phyloP scores from a whole-genome alignment of 1,140 invertebrate genomes.

The Leptopilina clavipes region DNA sequence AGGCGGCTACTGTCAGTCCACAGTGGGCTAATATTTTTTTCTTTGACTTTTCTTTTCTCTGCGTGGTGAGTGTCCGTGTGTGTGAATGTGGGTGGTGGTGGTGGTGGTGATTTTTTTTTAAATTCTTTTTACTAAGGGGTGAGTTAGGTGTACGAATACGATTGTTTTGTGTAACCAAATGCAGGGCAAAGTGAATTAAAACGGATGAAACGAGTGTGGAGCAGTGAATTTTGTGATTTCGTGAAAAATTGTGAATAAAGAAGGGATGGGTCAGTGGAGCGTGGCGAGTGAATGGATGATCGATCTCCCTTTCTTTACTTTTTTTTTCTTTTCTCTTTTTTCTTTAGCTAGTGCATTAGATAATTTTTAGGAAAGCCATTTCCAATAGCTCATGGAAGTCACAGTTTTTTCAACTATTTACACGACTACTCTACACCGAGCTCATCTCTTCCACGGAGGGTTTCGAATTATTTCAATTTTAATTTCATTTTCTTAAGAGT shows the following conservation, averaged over 20 bases:
- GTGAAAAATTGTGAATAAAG: slow-evolving; percentile 44
- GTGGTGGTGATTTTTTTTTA: too few species aligned
- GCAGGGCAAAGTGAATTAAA: slow-evolving; percentile 34
- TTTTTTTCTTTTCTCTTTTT: slow-evolving; percentile 39
- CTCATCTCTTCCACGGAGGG: slow-evolving; percentile 10
- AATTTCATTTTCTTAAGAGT: not conserved
- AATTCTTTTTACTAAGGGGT: slow-evolving; percentile 2
- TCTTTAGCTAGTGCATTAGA: slow-evolving; percentile 36
- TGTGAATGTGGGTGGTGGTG: too few species aligned
- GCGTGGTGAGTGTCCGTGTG: slow-evolving; percentile 44
- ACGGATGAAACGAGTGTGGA: slow-evolving; percentile 36
- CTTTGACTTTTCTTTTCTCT: slow-evolving; percentile 54
- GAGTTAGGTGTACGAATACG: slow-evolving; percentile 35
- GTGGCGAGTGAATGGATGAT: slow-evolving; percentile 29
- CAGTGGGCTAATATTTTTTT: slow-evolving; percentile 55
- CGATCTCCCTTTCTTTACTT: slow-evolving; percentile 35
- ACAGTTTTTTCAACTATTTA: slow-evolving; percentile 2
- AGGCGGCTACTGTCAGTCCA: slow-evolving; percentile 61
- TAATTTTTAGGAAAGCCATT: slow-evolving; percentile 22
- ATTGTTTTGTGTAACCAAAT: slow-evolving; percentile 45
- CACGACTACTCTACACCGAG: slow-evolving; percentile 32
- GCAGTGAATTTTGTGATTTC: slow-evolving; percentile 38
- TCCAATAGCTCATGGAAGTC: slow-evolving; percentile 1
- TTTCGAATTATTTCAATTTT: not conserved
- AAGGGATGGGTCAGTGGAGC: slow-evolving; percentile 45